A percentile compares a stretch with the other conserved stretches of the same genome.
Evolutionary conservation across 2,888 invertebrate genomes (phyloP).

Genomic region (Orthonevra nobilis): DNA sequence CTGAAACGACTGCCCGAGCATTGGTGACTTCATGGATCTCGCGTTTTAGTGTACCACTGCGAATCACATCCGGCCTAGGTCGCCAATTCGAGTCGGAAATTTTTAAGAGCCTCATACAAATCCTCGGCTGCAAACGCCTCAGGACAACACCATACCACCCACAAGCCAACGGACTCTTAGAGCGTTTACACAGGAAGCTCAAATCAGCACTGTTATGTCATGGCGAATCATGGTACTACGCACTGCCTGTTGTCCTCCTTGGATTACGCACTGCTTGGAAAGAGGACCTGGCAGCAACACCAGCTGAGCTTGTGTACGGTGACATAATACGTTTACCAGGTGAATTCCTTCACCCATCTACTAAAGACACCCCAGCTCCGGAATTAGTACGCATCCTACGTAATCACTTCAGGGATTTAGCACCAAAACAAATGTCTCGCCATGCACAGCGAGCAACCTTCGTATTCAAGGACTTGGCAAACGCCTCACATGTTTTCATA

Average conservation of each 20-base stretch:
- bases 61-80: slow-evolving; percentile 74
- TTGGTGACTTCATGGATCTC: slow-evolving; percentile 76
- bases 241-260: slow-evolving; percentile 29
- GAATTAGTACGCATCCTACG: slow-evolving; percentile 1
- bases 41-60: slow-evolving; percentile 76
- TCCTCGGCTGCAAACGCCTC: slow-evolving; percentile 41
- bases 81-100: slow-evolving; percentile 27
- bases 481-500: background rate
- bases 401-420: background rate
- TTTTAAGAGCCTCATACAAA: slow-evolving; percentile 27
- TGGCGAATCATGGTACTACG: slow-evolving; percentile 30
- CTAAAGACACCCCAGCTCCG: background rate
- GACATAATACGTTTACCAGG: background rate
- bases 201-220: slow-evolving; percentile 61
- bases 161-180: slow-evolving; percentile 77
- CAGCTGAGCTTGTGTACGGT: slow-evolving; percentile 28
- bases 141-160: slow-evolving; percentile 26
- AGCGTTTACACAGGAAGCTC: slow-evolving; percentile 70
- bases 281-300: slow-evolving; percentile 29
- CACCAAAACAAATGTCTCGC: background rate
- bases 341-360: slow-evolving; percentile 5
- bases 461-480: slow-evolving; percentile 1
- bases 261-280: slow-evolving; percentile 33
- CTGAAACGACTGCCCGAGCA: slow-evolving; percentile 46
- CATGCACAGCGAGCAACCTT: background rate